phyloP scores from a whole-genome alignment of 2,797 vertebrate species.

The Emydoidea blandingii region DNA sequence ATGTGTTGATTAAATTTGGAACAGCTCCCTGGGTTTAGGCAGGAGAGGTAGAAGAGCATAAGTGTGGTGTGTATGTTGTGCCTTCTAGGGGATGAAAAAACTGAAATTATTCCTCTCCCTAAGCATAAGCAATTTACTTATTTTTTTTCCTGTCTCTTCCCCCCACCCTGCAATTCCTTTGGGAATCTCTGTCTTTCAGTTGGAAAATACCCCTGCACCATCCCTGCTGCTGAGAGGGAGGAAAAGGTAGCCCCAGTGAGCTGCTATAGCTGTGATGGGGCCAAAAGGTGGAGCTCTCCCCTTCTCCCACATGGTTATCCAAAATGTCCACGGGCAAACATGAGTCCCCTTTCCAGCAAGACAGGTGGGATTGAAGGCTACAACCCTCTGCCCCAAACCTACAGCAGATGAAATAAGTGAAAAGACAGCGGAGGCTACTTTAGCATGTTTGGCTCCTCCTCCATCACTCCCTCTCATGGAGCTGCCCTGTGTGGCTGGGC shows the following conservation, averaged over 20 bases:
- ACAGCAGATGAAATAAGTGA: not conserved
- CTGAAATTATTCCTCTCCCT: not conserved
- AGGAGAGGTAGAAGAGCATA: not conserved
- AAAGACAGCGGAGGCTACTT: not conserved
- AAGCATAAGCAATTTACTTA: not conserved
- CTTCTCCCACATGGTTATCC: not conserved
- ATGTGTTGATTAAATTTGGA: not conserved
- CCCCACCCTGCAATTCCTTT: not conserved
- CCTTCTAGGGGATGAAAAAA: not conserved
- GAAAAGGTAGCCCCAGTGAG: not conserved
- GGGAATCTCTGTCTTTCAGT: not conserved
- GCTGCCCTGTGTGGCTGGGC: too few relatives aligned
- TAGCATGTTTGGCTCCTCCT: not conserved
- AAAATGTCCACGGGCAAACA: not conserved
- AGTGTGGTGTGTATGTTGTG: not conserved
- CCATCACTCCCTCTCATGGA: not conserved
- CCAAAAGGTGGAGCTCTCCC: not conserved
- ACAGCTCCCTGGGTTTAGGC: not conserved
- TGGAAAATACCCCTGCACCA: not conserved
- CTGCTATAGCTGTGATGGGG: not conserved
- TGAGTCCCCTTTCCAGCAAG: not conserved
- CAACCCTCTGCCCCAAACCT: not conserved
- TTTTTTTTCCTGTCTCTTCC: not conserved
- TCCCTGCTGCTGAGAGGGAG: not conserved
- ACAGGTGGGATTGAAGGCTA: not conserved